Conservation (phyloP, 1,140 invertebrate species). For the Pseudomyrmex pallidus region DNA sequence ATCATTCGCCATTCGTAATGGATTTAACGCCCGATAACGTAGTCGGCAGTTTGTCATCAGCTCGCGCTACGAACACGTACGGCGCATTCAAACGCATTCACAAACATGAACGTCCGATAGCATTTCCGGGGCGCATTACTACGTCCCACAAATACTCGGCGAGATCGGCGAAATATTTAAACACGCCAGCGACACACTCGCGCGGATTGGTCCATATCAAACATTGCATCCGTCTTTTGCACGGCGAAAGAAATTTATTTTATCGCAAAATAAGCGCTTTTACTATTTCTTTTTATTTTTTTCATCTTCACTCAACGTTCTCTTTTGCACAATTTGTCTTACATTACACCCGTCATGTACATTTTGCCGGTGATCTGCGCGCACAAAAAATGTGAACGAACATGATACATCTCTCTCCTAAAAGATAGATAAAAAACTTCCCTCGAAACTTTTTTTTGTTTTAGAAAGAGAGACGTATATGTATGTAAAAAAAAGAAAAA, state of each 20-base stretch:
- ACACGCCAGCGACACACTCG: slow-evolving; percentile 15
- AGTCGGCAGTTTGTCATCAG: slow-evolving; percentile 48
- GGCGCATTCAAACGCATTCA: slow-evolving; percentile 39
- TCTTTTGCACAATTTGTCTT: too few relatives aligned
- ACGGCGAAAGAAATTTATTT: not conserved
- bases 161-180: slow-evolving; percentile 49
- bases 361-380: not conserved
- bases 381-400: slow-evolving; percentile 6
- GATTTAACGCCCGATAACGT: slow-evolving; percentile 48
- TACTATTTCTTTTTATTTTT: too few relatives aligned
- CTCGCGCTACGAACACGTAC: slow-evolving; percentile 26
- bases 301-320: too few relatives aligned
- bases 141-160: slow-evolving; percentile 25
- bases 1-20: slow-evolving; percentile 54
- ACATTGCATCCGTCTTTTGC: not conserved
- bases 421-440: too few relatives aligned
- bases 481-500: not conserved
- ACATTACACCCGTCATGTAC: not conserved
- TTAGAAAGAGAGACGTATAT: not conserved
- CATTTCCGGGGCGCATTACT: slow-evolving; percentile 43
- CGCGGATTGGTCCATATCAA: slow-evolving; percentile 21
- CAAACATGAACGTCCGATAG: slow-evolving; percentile 50
- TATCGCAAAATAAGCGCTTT: not conserved
- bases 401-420: not conserved
- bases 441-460: too few relatives aligned